Evolutionary conservation across 2,888 invertebrate species (phyloP), one percentile per base, ranked within the genome.

Genomic region (Nemotelus pantherinus): DNA sequence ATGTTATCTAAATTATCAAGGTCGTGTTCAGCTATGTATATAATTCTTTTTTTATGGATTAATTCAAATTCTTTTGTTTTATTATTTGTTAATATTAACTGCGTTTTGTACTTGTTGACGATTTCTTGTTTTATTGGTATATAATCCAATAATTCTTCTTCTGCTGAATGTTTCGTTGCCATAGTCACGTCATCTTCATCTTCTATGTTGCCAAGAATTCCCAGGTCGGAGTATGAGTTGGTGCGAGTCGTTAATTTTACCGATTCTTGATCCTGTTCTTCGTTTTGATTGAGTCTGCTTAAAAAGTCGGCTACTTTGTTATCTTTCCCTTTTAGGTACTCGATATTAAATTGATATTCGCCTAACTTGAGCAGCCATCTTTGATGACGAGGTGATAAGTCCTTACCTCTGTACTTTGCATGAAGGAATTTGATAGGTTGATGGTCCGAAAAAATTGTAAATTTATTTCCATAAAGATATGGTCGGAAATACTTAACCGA

Each of bases 371-470:
- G 43, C 3, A 63, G 43, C 43, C 63, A 41, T 39, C 63, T 4
- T 7, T 63, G 43, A 43, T 63, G 63, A 4, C 7, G 41, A 7
- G 63, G 44, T 39, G 70, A 70, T 5, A 70, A 9, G 39, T 76
- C 72, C 48, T 77, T 76, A 1, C 77, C 77, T 77, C 50, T 71
- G 72, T 77, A 77, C 70, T 77, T 75, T 4, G 60, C 43, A 53
- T 79, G 60, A n/a, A 79, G 10, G 41, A 48, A 79, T 50, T 75
- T 77, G 25, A 79, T 72, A 1, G 77, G 70, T 67, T 77, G 63
- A 60, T 63, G 63, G 43, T 63, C 43, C 43, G 63, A 4, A 1
- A 43, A 6, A 6, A 63, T 63, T 43, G 3, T 63, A 10, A 63
- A 63, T 43, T 43, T 63, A 63, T 63, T 63, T 4, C 63, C 63